These are phyloP conservation scores for Strix occidentalis DNA, from an alignment of 2,797 vertebrate genomes.

Conservation along the genomic window DNA sequence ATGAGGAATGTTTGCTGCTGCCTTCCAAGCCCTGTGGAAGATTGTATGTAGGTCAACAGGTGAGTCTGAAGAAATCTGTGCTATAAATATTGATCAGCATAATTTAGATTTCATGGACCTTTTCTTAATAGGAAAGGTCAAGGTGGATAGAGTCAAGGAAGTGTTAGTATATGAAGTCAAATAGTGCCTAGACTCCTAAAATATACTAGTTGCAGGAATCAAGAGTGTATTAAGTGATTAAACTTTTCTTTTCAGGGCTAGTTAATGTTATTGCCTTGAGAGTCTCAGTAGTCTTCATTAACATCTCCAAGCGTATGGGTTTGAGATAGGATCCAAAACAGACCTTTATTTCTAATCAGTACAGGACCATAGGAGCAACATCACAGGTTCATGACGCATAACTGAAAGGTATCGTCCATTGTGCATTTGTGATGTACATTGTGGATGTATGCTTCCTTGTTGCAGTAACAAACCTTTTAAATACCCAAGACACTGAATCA, in stretches of 20 bases:
- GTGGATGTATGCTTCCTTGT: background rate
- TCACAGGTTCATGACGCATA: rapidly evolving
- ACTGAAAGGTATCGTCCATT: background rate
- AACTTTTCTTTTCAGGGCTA: background rate
- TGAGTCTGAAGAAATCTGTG: background rate
- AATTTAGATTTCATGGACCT: background rate
- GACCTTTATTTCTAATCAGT: background rate
- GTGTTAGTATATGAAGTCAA: background rate
- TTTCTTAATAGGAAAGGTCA: background rate
- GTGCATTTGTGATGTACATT: rapidly evolving
- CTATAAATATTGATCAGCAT: background rate
- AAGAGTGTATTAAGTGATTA: background rate
- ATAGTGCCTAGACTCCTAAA: background rate
- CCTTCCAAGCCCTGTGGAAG: background rate
- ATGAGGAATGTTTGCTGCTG: background rate
- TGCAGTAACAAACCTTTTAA: background rate
- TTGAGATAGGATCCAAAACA: background rate
- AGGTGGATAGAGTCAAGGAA: background rate
- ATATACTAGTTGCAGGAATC: background rate
- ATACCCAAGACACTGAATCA: background rate
- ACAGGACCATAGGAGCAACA: background rate
- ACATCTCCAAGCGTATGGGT: background rate
- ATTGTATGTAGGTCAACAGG: background rate
- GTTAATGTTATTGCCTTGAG: background rate
- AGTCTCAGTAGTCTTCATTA: background rate